Base-by-base conservation (phyloP, 1,140 invertebrate species). In the Bombus impatiens region DNA sequence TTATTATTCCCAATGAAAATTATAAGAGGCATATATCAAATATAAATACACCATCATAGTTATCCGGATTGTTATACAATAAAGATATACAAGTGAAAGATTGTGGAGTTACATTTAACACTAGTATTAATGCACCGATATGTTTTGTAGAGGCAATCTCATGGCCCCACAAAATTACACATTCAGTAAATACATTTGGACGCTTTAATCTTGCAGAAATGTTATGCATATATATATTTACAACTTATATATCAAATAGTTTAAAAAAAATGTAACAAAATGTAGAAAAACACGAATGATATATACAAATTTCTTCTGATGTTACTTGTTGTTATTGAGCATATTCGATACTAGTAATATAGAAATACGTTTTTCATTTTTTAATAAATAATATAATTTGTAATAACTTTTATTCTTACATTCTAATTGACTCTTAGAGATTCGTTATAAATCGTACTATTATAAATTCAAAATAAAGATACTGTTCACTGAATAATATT, bases 221-320 rank as follows among this genome's bases (percentile, higher is more conserved):
- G 65, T 89, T 84, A 71, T 78, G 76, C 79, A 86, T 90, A 53
- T 53, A 22, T 53, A 53, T 53, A 93, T 93, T 88, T 93, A 93
- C 90, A 92, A 87, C 86, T 92, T 93, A 92, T 82, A 86, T 92
- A 90, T 72, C 62, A 74, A 81, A 81, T 92, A 87, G 87, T 92
- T 90, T 79, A 89, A 91, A 89, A 92, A 93, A 91, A 93, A 91
- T 89, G 90, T 94, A 94, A 94, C 90, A 93, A 94, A 94, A 93
- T 93, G 93, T 93, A 93, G 91, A 93, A 94, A 94, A 94, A 93
- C 92, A 92, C 84, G 92, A 92, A 93, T 89, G 78, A 92, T 85
- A 88, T 93, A 82, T 92, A 90, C 87, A 91, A 88, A 87, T 87
- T 76, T 83, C 81, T 82, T 88, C 72, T 62, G 71, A 87, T 89